Conservation (phyloP, 2,888 invertebrate genomes). For the Lepidonotus clava region DNA sequence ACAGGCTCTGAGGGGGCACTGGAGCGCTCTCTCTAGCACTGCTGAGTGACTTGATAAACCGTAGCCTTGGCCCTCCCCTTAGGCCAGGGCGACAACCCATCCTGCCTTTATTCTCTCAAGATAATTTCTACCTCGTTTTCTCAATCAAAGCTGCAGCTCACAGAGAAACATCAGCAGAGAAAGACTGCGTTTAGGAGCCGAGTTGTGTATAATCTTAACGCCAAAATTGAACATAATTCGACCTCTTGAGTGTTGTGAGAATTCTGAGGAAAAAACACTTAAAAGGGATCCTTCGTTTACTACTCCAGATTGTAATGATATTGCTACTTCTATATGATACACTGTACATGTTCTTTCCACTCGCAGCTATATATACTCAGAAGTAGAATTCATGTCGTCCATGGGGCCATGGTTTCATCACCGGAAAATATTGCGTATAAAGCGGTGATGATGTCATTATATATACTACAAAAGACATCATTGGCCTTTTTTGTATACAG, state of each 20-base stretch:
- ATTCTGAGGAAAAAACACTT: neutral
- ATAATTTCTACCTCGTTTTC: slow-evolving; percentile 15
- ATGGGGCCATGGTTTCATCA: no score
- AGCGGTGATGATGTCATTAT: no score
- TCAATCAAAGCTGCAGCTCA: neutral
- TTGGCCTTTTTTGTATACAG: no score
- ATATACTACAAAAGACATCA: no score
- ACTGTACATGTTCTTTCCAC: neutral
- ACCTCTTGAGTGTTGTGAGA: neutral
- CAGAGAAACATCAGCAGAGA: neutral
- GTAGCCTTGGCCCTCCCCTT: neutral
- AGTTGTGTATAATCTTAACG: neutral
- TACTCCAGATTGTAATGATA: neutral
- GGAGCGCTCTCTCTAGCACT: neutral
- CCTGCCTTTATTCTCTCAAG: slow-evolving; percentile 13
- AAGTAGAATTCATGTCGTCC: no score
- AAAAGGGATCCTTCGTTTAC: neutral
- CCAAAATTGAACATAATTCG: neutral
- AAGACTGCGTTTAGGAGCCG: neutral
- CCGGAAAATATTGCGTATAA: no score
- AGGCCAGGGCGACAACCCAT: neutral
- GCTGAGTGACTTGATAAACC: neutral
- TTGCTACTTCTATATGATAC: neutral
- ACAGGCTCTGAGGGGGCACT: neutral
- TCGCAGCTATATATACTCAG: slow-evolving; percentile 18